A percentile compares a stretch with the other conserved stretches of the same genome.
These are phyloP conservation scores for Drosophila lini DNA, from an alignment of 1,140 invertebrate genomes.

Conservation along the genomic window DNA sequence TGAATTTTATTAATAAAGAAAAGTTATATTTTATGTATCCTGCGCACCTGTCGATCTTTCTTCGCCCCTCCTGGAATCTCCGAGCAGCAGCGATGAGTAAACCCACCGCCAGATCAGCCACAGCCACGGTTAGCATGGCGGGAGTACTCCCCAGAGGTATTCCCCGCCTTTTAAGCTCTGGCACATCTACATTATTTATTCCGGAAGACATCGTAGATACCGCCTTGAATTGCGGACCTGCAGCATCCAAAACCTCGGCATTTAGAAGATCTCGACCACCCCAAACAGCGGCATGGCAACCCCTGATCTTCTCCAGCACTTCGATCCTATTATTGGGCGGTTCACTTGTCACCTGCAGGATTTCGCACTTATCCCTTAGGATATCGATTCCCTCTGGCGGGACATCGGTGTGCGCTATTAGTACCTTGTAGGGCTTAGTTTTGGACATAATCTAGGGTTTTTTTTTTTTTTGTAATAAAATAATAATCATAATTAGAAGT, in stretches of 20 bases:
- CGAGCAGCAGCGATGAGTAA: constrained; percentile 84
- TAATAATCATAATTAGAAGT: neutral
- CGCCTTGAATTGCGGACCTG: constrained; percentile 91
- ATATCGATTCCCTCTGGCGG: constrained; percentile 84
- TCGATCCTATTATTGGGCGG: constrained; percentile 83
- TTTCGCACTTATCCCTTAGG: constrained; percentile 67
- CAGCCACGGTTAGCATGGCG: constrained; percentile 94
- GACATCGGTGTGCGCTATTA: constrained; percentile 84
- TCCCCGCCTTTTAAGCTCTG: constrained; percentile 88
- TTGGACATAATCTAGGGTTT: constrained; percentile 46
- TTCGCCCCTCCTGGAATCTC: constrained; percentile 90
- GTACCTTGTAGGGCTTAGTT: constrained; percentile 71
- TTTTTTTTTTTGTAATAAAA: neutral
- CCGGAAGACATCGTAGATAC: constrained; percentile 96
- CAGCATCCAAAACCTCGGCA: constrained; percentile 88
- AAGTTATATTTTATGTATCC: neutral
- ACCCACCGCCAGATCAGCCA: constrained; percentile 94
- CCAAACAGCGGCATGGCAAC: constrained; percentile 89
- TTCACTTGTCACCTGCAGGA: constrained; percentile 59
- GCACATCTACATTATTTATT: constrained; percentile 91
- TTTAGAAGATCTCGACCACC: constrained; percentile 90
- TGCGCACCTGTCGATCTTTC: constrained; percentile 84
- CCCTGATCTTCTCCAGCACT: constrained; percentile 87
- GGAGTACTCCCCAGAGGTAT: constrained; percentile 95
- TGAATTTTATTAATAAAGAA: neutral